phyloP scores from a whole-genome alignment of 2,797 vertebrate species.

The Diceros bicornis region DNA sequence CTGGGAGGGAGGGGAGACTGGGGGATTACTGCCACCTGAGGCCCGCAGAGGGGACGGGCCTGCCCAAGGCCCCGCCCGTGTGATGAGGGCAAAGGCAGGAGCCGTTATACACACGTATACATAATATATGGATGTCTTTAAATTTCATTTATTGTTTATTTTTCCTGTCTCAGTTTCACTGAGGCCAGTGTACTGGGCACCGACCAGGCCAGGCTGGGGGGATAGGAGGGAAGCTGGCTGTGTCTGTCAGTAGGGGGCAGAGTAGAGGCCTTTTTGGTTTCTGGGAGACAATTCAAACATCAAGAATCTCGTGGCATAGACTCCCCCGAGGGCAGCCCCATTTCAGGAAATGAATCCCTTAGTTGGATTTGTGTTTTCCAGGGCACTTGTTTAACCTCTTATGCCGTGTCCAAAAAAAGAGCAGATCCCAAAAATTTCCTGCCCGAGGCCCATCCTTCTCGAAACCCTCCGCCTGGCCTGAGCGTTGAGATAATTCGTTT shows the following conservation, averaged over 20 bases:
- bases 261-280: background rate
- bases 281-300: background rate
- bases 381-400: background rate
- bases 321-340: background rate
- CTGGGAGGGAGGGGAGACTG: background rate
- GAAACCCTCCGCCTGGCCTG: background rate
- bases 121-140: background rate
- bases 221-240: background rate
- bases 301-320: background rate
- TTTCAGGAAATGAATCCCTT: background rate
- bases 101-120: fast-evolving
- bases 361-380: background rate
- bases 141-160: background rate
- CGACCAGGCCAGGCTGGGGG: background rate
- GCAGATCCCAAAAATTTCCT: background rate
- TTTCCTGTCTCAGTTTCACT: background rate
- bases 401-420: background rate
- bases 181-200: background rate
- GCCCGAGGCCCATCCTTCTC: background rate
- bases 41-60: background rate
- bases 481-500: background rate
- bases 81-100: background rate
- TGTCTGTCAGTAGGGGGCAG: background rate
- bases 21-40: background rate
- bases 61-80: fast-evolving